Percentiles rank a stretch among this genome's conserved stretches.
These are phyloP conservation scores for Lysandra coridon DNA, from an alignment of 2,888 invertebrate species.

Conservation along the genomic window DNA sequence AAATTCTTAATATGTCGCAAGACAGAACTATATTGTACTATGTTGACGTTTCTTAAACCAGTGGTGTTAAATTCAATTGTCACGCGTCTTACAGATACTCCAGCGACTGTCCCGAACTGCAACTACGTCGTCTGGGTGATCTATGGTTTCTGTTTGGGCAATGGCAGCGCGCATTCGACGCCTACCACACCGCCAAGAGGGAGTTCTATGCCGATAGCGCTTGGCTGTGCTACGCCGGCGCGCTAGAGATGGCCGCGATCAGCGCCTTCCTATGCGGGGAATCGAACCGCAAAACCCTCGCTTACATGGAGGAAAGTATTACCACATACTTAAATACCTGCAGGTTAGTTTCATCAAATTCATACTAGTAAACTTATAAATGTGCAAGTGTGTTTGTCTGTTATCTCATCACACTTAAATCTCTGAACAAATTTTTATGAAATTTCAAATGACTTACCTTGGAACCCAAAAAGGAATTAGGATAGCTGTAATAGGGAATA, in stretches of 20 bases:
- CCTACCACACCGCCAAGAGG: slow-evolving; percentile 97
- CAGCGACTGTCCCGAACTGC: slow-evolving; percentile 92
- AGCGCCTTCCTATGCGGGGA: slow-evolving; percentile 94
- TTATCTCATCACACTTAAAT: neutral
- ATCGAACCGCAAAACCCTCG: slow-evolving; percentile 87
- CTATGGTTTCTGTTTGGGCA: slow-evolving; percentile 97
- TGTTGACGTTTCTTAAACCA: neutral
- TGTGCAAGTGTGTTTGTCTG: neutral
- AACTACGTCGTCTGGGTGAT: slow-evolving; percentile 95
- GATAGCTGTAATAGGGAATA: too few relatives aligned
- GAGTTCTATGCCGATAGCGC: slow-evolving; percentile 98
- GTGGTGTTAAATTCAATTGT: neutral
- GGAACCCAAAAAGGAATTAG: too few relatives aligned
- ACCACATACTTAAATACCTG: slow-evolving; percentile 94
- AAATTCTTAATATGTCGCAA: too few relatives aligned
- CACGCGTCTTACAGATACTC: slow-evolving; percentile 82
- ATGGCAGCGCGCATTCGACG: slow-evolving; percentile 94
- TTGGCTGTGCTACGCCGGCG: slow-evolving; percentile 98
- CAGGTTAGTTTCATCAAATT: slow-evolving; percentile 78
- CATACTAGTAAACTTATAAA: neutral
- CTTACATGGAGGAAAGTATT: slow-evolving; percentile 97
- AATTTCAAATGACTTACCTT: too few relatives aligned
- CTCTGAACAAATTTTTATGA: too few relatives aligned
- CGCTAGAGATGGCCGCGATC: slow-evolving; percentile 97
- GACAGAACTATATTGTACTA: too few relatives aligned